Evolutionary conservation across 2,797 vertebrate genomes (phyloP), one percentile per base, ranked within the genome.

Genomic region (Distichodus sexfasciatus): DNA sequence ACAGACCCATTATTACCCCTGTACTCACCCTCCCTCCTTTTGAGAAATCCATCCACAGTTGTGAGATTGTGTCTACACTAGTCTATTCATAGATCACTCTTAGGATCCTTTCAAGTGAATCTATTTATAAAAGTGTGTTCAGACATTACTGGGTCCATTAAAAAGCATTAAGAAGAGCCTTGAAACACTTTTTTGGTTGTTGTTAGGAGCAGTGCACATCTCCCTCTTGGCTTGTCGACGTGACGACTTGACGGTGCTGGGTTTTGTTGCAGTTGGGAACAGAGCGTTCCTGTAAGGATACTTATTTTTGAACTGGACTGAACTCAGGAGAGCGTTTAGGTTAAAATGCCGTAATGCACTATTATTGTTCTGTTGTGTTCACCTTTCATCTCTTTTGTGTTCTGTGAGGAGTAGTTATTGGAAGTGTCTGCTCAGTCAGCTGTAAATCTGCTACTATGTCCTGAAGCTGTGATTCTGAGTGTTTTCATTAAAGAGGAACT

Each of bases 41-140:
- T 43, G 48, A 41, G 29, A 65, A 43, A 51, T 66, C 35, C 21
- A 11, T 48, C 10, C 54, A 66, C 62, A 47, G 41, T 41, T 47
- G 8, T 0, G 8, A 43, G 62, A 60, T 46, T 44, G 14, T 44
- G 67, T 55, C n/a, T 35, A 68, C 26, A 23, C 26, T 21, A 46
- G 47, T 8, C 24, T 72, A 66, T 66, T 72, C 46, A 51, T 59
- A 43, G 60, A 69, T 40, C 53, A 38, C 51, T 40, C 55, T 72
- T 43, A 48, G 47, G 53, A 43, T 55, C 35, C 41, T 57, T 31
- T 65, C 28, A 59, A 66, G 62, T n/a, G 31, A 23, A 33, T 65
- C 54, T 75, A 69, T 78, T 78, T 62, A 66, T 69, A 62, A 36
- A 36, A 6, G n/a, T 15, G 15, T 54, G 29, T 66, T 48, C 17